Conservation (phyloP, 2,888 invertebrate species). For the Cecidostiba fungosa region DNA sequence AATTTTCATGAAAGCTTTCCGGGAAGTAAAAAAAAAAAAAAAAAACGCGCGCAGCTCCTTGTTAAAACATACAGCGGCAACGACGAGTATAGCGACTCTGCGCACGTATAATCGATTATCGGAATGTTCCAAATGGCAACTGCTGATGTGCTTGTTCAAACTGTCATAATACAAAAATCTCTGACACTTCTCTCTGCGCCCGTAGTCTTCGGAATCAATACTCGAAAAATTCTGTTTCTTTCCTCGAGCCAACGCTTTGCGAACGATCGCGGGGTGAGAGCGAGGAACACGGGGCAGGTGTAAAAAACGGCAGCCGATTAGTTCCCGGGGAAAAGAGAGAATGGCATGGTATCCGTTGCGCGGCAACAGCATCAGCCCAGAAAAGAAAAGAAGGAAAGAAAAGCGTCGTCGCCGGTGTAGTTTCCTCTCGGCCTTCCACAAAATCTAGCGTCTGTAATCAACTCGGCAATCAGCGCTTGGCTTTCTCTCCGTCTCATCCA, state of each 20-base stretch:
- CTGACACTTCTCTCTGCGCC: neutral
- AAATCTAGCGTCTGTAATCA: neutral
- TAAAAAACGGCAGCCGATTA: neutral
- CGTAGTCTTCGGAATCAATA: too few relatives aligned
- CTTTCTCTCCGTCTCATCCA: neutral
- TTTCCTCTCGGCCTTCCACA: neutral
- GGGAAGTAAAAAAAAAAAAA: neutral
- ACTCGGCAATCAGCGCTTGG: neutral
- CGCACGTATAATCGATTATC: slow-evolving; percentile 20
- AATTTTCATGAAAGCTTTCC: neutral
- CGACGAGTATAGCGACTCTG: neutral
- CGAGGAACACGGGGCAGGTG: neutral
- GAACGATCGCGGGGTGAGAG: neutral
- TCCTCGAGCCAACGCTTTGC: neutral
- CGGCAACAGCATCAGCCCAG: neutral
- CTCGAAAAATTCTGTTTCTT: neutral
- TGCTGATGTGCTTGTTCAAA: neutral
- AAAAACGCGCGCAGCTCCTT: neutral
- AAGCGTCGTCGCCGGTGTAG: neutral
- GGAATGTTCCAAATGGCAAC: neutral
- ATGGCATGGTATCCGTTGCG: neutral
- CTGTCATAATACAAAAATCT: neutral
- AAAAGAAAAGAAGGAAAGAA: slow-evolving; percentile 4
- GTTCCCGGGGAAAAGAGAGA: neutral
- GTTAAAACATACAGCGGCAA: neutral